Base-by-base conservation (phyloP, 2,113 vertebrate species). In the Ciconia stormi region DNA sequence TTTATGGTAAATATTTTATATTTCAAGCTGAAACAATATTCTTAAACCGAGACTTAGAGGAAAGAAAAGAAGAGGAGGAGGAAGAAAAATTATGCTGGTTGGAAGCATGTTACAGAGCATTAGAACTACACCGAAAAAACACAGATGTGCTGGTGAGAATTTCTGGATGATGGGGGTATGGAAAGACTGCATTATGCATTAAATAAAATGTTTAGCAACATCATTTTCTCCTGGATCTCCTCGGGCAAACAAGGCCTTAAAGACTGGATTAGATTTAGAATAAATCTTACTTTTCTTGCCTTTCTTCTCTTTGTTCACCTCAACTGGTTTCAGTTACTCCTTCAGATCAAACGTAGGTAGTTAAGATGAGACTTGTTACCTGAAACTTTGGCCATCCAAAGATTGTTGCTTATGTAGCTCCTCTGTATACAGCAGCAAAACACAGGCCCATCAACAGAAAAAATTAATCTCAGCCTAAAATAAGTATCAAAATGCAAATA, bases 1-100 rank as follows among this genome's bases (percentile, higher is more conserved):
- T 77, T 92, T 77, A 79, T 49, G 98, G 97, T 87, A 49, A 83
- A 91, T 77, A 38, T 95, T 91, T 96, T 96, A 2, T 59, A 58
- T 96, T 96, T 95, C 62, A 98, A 99, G 99, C 99, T 55, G 98
- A 99, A 93, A 99, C 99, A 84, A 99, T 99, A 78, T 98, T 99
- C 94, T 98, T 99, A 97, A 99, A 98, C 94, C 98, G 98, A 90
- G 98, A 98, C 61, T 97, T 99, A 76, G 98, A 98, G 94, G 98
- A 98, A 97, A 97, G 96, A 93, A 98, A 94, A 98, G 96, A 98
- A 93, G 50, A 97, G 23, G 96, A 98, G 12, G 97, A 98, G 17
- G 97, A 93, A 95, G 97, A 97, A 58, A 98, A 98, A 11, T 93
- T 99, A 20, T 98, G 98, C 93, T 99, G 99, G 99, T 97, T 99